These are phyloP conservation scores for Hetaerina titia DNA, from an alignment of 2,888 invertebrate species.

Conservation along the genomic window DNA sequence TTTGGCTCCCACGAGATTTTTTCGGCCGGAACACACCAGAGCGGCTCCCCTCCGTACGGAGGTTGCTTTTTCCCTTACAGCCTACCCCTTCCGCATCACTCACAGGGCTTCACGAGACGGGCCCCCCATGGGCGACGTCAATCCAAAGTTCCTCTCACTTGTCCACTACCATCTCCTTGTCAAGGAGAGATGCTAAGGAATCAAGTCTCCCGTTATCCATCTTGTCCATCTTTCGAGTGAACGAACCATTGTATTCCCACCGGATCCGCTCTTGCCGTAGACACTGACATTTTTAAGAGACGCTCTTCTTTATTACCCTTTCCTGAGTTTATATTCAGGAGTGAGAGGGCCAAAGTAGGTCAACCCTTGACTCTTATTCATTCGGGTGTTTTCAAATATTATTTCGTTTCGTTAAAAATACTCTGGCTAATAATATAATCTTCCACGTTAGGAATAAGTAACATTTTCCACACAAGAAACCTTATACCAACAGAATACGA, in stretches of 20 bases:
- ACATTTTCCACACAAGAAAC: background rate
- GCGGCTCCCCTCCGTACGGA: background rate
- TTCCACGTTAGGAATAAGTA: background rate
- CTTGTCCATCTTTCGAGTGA: slow-evolving; percentile 12
- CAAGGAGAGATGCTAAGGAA: background rate
- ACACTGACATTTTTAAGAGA: background rate
- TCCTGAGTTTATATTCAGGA: background rate
- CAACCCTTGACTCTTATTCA: background rate
- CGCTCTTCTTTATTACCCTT: background rate
- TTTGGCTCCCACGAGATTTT: background rate
- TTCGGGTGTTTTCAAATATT: background rate
- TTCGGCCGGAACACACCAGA: background rate
- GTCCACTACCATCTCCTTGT: background rate
- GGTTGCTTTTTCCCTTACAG: background rate
- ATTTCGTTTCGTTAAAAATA: background rate
- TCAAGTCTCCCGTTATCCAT: slow-evolving; percentile 5
- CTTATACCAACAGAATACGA: background rate
- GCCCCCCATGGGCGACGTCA: background rate
- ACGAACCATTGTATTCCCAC: background rate
- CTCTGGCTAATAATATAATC: background rate
- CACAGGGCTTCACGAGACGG: background rate
- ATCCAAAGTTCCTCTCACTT: background rate
- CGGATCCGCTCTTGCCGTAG: background rate
- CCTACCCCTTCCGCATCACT: background rate
- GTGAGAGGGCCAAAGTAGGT: background rate